Base-by-base conservation (phyloP, 37 sponge, comb jelly and placozoan genomes). In the Beroe forskalii region DNA sequence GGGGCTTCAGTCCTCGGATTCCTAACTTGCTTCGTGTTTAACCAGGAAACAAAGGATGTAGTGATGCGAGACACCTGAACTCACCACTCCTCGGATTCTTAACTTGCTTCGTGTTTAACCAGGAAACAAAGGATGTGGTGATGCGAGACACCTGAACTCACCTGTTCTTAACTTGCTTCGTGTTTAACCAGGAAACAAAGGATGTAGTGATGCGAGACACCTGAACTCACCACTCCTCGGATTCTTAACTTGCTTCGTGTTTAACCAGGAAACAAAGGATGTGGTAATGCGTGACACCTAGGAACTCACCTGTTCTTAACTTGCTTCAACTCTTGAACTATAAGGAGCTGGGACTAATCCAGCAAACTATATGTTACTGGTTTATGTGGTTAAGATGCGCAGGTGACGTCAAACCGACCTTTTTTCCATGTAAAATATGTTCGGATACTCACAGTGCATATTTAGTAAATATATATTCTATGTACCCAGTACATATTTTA, bases 101-200 rank as follows among this genome's bases (percentile, higher is more conserved):
- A 25, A 24, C n/a, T 6, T n/a, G n/a, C 6, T 8, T 64, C n/a
- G 67, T 64, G 67, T 64, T 25, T 24, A n/a, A 64, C 28, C 8
- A n/a, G 67, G 67, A 64, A n/a, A 64, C 67, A n/a, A 64, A 64
- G 67, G 22, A 64, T 24, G 27, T 25, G 67, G 20, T 24, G 6
- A 12, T 64, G 27, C 67, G 20, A 64, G 67, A 64, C n/a, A 64
- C 3, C 8, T 38, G 37, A 6, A 20, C 31, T 36, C 37, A 32
- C 12, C 37, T 33, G 27, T 72, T 72, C 20, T 8, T 72, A 23
- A 38, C 28, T 8, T 32, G 37, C 6, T 6, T 72, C 28, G 37
- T 28, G 37, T 72, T 37, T 38, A 36, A 72, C 40, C 19, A 36
- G 76, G 76, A 72, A 36, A 72, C 76, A 27, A 72, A 33, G 40